Percentiles rank a stretch among this genome's conserved stretches.
phyloP scores from a whole-genome alignment of 2,888 invertebrate species.

The Lasius fuliginosus region DNA sequence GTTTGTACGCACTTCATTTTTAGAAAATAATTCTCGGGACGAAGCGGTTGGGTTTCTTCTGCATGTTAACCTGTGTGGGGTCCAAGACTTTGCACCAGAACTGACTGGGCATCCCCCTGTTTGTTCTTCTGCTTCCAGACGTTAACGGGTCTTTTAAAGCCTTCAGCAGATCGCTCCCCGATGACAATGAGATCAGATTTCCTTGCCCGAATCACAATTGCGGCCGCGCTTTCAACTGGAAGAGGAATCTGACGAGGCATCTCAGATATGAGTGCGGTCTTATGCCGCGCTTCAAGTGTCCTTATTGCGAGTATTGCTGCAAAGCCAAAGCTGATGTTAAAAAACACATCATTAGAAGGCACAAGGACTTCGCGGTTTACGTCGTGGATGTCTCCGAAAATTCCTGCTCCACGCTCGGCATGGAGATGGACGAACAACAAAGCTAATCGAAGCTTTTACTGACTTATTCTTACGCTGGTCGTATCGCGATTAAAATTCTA shows the following conservation, averaged over 20 bases:
- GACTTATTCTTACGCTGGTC: not conserved
- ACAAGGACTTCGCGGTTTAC: conserved; percentile 57
- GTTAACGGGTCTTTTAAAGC: conserved; percentile 5
- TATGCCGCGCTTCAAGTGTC: conserved; percentile 76
- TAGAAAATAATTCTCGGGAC: not conserved
- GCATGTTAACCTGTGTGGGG: conserved; percentile 5
- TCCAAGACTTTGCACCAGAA: not conserved
- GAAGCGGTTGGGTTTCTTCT: not conserved
- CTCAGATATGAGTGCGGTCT: conserved; percentile 76
- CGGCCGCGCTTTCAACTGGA: conserved; percentile 68
- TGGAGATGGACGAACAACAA: not conserved
- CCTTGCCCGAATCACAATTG: conserved; percentile 70
- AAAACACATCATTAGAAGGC: conserved; percentile 68
- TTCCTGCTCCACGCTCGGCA: not conserved
- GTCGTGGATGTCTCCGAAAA: conserved; percentile 58
- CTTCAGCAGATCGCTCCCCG: not conserved
- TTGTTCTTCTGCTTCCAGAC: conserved; percentile 49
- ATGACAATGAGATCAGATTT: not conserved
- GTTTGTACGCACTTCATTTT: not conserved
- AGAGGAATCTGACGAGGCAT: conserved; percentile 74
- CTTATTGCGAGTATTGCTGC: conserved; percentile 70
- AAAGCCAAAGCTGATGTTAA: conserved; percentile 68
- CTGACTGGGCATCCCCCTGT: conserved; percentile 9
- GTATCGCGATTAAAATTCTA: conserved; percentile 79
- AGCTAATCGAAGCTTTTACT: not conserved